Evolutionary conservation across 2,888 invertebrate species (phyloP).

Genomic region (Ornithoptera alexandrae): DNA sequence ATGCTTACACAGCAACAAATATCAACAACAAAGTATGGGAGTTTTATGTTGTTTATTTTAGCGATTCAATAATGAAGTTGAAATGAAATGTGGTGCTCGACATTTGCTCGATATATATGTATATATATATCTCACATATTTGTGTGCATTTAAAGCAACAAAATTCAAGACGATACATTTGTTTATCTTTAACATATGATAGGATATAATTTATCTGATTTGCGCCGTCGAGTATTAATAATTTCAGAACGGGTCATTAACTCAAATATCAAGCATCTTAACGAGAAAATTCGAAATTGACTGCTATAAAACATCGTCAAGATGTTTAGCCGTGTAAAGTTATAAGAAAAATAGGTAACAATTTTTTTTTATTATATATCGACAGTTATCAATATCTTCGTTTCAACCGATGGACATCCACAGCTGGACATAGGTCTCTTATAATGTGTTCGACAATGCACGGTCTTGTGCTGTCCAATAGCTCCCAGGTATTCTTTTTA

Average conservation of each 20-base stretch:
- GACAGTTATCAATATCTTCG: too few species aligned
- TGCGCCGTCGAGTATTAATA: conserved; percentile 58
- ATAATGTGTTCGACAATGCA: too few species aligned
- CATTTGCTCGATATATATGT: not conserved
- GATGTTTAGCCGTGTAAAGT: conserved; percentile 15
- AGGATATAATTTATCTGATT: conserved; percentile 49
- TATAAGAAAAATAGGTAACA: too few species aligned
- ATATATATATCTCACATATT: not conserved
- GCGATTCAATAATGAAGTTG: not conserved
- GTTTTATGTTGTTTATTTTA: not conserved
- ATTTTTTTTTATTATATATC: too few species aligned
- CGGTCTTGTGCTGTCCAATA: too few species aligned
- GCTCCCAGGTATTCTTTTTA: too few species aligned
- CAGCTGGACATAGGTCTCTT: too few species aligned
- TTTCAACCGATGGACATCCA: too few species aligned
- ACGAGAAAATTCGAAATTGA: conserved; percentile 61
- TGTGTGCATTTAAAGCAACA: not conserved
- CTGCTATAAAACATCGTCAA: conserved; percentile 48
- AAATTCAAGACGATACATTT: not conserved
- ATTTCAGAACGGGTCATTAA: conserved; percentile 53
- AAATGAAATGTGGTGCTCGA: too few species aligned
- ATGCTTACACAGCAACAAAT: too few species aligned
- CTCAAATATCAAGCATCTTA: conserved; percentile 46
- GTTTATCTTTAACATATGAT: not conserved
- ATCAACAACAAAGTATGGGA: not conserved